These are phyloP conservation scores for Drosophila navojoa DNA, from an alignment of 1,140 invertebrate genomes.

Conservation along the genomic window DNA sequence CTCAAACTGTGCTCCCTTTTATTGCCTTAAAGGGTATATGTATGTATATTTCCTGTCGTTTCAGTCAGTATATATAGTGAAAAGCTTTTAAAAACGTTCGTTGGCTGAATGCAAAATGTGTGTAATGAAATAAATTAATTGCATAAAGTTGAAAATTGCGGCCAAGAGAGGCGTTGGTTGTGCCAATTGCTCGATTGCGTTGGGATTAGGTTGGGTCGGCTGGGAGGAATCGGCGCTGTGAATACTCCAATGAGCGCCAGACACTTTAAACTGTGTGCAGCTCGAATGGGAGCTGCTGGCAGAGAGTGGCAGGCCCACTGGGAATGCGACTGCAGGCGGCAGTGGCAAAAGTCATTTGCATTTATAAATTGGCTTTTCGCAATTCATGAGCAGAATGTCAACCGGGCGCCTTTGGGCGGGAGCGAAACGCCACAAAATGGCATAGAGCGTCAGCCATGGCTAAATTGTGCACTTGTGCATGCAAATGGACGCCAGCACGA, in stretches of 20 bases:
- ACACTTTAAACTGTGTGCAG: conserved; percentile 6
- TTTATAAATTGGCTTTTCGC: conserved; percentile 83
- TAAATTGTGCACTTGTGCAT: conserved; percentile 74
- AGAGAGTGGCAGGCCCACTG: not conserved
- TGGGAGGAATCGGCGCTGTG: not conserved
- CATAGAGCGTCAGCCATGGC: conserved; percentile 51
- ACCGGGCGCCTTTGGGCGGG: conserved; percentile 1
- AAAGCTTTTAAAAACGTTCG: conserved; percentile 7
- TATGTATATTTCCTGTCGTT: too few species aligned
- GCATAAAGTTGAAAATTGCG: conserved; percentile 27
- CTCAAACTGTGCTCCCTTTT: too few species aligned
- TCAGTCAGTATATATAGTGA: too few species aligned
- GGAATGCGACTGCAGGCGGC: conserved; percentile 40
- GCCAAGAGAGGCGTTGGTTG: not conserved
- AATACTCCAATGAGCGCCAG: conserved; percentile 28
- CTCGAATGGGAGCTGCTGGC: not conserved
- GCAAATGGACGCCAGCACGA: conserved; percentile 72
- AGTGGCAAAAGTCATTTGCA: conserved; percentile 76
- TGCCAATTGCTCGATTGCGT: conserved; percentile 34
- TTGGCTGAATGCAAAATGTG: conserved; percentile 42
- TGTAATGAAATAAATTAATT: conserved; percentile 59
- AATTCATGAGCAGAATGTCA: conserved; percentile 78
- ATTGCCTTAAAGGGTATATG: too few species aligned
- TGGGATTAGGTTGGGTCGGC: conserved; percentile 38
- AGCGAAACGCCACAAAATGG: conserved; percentile 24